Base-by-base conservation (phyloP, 2,797 vertebrate species). In the Gambelia wislizenii region DNA sequence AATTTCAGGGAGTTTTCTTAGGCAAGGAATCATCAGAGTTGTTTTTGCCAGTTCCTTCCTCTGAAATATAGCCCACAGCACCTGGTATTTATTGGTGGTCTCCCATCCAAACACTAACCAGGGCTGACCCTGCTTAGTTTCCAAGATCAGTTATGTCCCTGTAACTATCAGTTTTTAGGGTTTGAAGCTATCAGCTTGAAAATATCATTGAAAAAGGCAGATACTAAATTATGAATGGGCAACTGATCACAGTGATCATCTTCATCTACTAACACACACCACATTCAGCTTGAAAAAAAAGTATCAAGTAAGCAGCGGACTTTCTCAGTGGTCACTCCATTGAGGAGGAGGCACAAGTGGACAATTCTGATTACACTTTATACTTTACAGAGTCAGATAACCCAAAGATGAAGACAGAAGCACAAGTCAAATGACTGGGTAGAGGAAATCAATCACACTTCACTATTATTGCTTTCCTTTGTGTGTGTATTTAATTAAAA, bases 311-410 rank as follows among this genome's bases (percentile, higher is more conserved):
- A 89, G 87, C 64, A 91, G 72, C 87, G 49, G 64, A 78, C 80
- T 92, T 94, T 88, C 49, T 52, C 84, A 89, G 87, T 85, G 85
- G 74, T 91, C 93, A 92, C 67, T 90, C 91, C 94, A 87, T 91
- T 92, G 79, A 27, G 78, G 42, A 18, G 36, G 81, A 74, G 47
- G 25, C 14, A 91, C 72, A 67, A 89, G 85, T 69, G 93, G 93
- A 85, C 0, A 27, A 74, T 89, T 90, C 85, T 87, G 67, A 85
- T 83, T 87, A 92, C 86, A 87, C 80, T 80, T 20, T 0, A 89
- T 81, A 86, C 78, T 91, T 93, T 93, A 91, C 94, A 93, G 91
- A 94, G 93, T 93, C 91, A 95, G 54, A 70, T 70, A 80, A 52
- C 69, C 30, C 59, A 89, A 86, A 77, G 89, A 89, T 89, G 74